Evolutionary conservation across 2,113 vertebrate genomes (phyloP), one percentile per base, ranked within the genome.

Genomic region (Symphodus melops): DNA sequence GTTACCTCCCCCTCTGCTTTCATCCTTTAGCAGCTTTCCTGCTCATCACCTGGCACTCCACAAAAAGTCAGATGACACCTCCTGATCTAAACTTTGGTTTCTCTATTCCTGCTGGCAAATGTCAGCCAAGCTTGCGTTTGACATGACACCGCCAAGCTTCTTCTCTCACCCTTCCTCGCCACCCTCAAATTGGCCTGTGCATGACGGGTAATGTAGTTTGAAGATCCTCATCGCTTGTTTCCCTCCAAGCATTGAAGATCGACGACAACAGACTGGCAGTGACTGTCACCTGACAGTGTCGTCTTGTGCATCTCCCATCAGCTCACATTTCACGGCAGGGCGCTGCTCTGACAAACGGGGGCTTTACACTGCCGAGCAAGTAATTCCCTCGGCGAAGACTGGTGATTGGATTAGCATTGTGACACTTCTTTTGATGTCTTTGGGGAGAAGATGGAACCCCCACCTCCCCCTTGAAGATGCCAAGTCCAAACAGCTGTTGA

Each of bases 301-400:
- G 84, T 70, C 73, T 61, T 80, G 81, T 87, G 82, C 79, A 84
- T 91, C 74, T 84, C 25, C 55, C 5, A 64, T 85, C 81, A 52
- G 76, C 72, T 89, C 75, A 49, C 36, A 89, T 90, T 88, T 84
- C 82, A 84, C 49, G 33, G 72, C 41, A 57, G 44, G 36, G 81
- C 20, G n/a, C 64, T 28, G 49, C 74, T 86, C 83, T 88, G 82
- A 82, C 83, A 81, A 87, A 81, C 46, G 9, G 63, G 62, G 75
- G 76, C 68, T 84, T 83, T 55, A 77, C 41, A 17, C 54, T 61
- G 81, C 81, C 6, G 46, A 77, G 75, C 82, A 63, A 68, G 79
- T 67, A 56, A 33, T 69, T 68, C 66, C 77, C 56, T 84, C 41
- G 36, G 59, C 76, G 73, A 68, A 59, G 56, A 42, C 64, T 9